Evolutionary conservation across 2,888 invertebrate species (phyloP), one percentile per base, ranked within the genome.

Genomic region (Lycocerus yunnanus): DNA sequence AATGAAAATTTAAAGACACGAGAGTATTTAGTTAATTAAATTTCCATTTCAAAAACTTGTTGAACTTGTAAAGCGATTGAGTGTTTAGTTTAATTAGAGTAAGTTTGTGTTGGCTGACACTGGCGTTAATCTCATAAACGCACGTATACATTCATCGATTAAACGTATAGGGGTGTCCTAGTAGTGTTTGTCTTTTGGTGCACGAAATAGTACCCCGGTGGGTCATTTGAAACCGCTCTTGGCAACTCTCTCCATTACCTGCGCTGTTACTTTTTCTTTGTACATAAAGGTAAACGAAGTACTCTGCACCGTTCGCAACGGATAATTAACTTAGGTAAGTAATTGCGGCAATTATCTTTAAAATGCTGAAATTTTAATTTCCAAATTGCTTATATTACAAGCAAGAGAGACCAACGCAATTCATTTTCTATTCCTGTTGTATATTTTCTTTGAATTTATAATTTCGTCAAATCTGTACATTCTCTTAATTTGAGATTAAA

Each of bases 401-500:
- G n/a, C n/a, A 43, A 43, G 43, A n/a, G n/a, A 43, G 6, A 43
- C 43, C 43, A 43, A 5, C 43, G 11, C n/a, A 43, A 43, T 43
- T 43, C 43, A 43, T 43, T 43, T 43, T 43, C n/a, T n/a, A 43
- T 43, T 43, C 43, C 8, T 43, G n/a, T 43, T 43, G 5, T 8
- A 8, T 58, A 21, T 72, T 70, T 73, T 72, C 71, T 73, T 73
- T 73, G 68, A 74, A 77, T 75, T 78, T 79, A 79, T 80, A 78
- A 80, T 80, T 80, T 80, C 78, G 78, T 80, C 79, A 80, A 79
- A 78, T 78, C 78, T 77, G 75, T 69, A 80, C 72, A 66, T 20
- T 76, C 78, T 77, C 77, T 78, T 80, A 80, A 80, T 80, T 77
- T 70, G 24, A 76, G 74, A 79, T 80, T 80, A 78, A 80, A 80